Percentiles rank a stretch among this genome's conserved stretches.
These are phyloP conservation scores for Toxotes lorentzi DNA, from an alignment of 2,797 vertebrate genomes.

Conservation along the genomic window DNA sequence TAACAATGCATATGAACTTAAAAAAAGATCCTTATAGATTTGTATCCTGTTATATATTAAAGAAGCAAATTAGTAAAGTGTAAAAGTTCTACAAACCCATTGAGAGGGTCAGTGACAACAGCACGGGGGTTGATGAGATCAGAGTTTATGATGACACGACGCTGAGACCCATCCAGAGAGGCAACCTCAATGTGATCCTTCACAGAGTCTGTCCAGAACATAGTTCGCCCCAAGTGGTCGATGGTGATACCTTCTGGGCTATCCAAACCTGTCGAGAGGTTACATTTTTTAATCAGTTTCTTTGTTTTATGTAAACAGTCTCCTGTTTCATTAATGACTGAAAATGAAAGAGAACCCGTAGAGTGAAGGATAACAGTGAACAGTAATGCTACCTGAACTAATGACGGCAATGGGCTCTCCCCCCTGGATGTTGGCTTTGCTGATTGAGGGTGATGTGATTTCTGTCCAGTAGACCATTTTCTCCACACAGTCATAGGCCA, in stretches of 20 bases:
- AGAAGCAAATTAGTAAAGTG: neutral
- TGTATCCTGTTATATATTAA: neutral
- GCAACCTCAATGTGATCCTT: constrained; percentile 92
- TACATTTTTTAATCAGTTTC: neutral
- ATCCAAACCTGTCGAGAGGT: constrained; percentile 84
- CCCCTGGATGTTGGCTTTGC: constrained; percentile 89
- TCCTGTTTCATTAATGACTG: neutral
- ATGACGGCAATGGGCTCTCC: constrained; percentile 89
- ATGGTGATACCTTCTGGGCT: constrained; percentile 94
- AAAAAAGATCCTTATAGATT: neutral
- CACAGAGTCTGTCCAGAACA: constrained; percentile 96
- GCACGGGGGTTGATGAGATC: constrained; percentile 93
- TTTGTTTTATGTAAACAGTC: neutral
- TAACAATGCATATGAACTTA: neutral
- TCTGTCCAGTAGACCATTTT: constrained; percentile 97
- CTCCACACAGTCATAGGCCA: constrained; percentile 93
- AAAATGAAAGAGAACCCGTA: constrained; percentile 2
- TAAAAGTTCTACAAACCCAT: constrained; percentile 83
- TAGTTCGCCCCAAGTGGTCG: constrained; percentile 90
- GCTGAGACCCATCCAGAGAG: constrained; percentile 90
- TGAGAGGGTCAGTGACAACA: constrained; percentile 87
- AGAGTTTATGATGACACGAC: constrained; percentile 89
- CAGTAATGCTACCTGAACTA: constrained; percentile 81
- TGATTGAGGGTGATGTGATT: constrained; percentile 92
- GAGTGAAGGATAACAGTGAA: constrained; percentile 2